Conservation (phyloP, 1,140 invertebrate genomes). For the Forficula auricularia region DNA sequence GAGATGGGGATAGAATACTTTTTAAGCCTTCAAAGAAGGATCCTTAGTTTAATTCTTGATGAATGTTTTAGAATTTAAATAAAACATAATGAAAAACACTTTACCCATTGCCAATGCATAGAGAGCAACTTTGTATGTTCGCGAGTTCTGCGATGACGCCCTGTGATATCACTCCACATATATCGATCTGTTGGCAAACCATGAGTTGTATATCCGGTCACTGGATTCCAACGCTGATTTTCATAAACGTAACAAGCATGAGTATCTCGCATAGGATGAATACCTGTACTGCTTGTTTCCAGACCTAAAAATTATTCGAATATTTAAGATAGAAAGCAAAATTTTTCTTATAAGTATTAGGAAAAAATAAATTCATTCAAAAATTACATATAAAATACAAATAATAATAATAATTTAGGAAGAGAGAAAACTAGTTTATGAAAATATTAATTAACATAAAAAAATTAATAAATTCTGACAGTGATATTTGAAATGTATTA, state of each 20-base stretch:
- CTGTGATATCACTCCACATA: slow-evolving; percentile 77
- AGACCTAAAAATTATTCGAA: slow-evolving; percentile 30
- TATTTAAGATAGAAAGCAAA: slow-evolving; percentile 4
- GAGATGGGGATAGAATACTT: too few species aligned
- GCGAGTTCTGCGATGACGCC: slow-evolving; percentile 59
- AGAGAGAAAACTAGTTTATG: too few species aligned
- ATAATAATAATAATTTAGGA: too few species aligned
- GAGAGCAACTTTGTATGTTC: slow-evolving; percentile 71
- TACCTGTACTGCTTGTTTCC: slow-evolving; percentile 43
- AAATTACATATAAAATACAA: too few species aligned
- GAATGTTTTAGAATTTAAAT: too few species aligned
- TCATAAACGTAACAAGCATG: slow-evolving; percentile 78
- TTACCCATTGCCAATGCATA: slow-evolving; percentile 77
- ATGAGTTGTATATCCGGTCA: slow-evolving; percentile 68
- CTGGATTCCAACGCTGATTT: slow-evolving; percentile 84
- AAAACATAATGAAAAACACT: too few species aligned
- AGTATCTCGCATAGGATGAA: slow-evolving; percentile 62
- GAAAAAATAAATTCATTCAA: too few species aligned
- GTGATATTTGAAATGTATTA: too few species aligned
- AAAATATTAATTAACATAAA: too few species aligned
- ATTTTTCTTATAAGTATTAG: background rate
- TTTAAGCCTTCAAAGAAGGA: too few species aligned
- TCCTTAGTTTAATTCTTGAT: too few species aligned
- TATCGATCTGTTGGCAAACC: slow-evolving; percentile 72
- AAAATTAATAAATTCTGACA: too few species aligned